Base-by-base conservation (phyloP, 2,797 vertebrate species). In the Spheniscus humboldti region DNA sequence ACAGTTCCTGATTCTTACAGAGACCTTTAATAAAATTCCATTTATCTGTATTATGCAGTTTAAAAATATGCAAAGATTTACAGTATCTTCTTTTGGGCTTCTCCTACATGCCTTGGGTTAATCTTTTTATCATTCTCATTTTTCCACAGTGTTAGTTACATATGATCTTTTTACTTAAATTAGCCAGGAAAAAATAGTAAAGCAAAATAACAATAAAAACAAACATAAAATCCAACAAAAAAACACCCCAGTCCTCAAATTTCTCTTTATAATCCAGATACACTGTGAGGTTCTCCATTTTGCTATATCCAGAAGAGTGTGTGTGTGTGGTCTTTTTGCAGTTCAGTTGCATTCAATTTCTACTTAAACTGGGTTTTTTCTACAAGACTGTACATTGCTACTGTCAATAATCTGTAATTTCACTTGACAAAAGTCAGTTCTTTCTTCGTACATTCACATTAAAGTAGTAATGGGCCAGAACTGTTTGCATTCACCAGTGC, bases 11-110 rank as follows among this genome's bases (percentile, higher is more conserved):
- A 74, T 67, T 90, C 92, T 92, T 94, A n/a, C 18, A 15, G 31
- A 77, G 12, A 59, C 13, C 15, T 93, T 91, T 89, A 88, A 94
- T 72, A 93, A 96, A 90, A 93, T 78, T 83, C 45, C 25, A 16
- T 89, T 89, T 80, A 69, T 89, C 13, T 89, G 4, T 52, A 64
- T 86, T 92, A 78, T 35, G 48, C 43, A 90, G 45, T 45, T 73
- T 76, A 91, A 80, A 94, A 92, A 60, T 92, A 82, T 87, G 10
- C 18, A 79, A 77, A 56, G 20, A 84, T 39, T 84, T 95, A 52
- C 28, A 28, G 11, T 45, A 30, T 25, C 16, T 83, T 87, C 9
- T 84, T 59, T 91, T 71, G 10, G 41, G 55, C 35, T 84, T 83
- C 56, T 80, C 45, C 4, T 60, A 11, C 19, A 50, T 76, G 63